Percentiles rank a stretch among this genome's conserved stretches.
Conservation (phyloP, 1,140 invertebrate species). For the Drosophila lacertosa region DNA sequence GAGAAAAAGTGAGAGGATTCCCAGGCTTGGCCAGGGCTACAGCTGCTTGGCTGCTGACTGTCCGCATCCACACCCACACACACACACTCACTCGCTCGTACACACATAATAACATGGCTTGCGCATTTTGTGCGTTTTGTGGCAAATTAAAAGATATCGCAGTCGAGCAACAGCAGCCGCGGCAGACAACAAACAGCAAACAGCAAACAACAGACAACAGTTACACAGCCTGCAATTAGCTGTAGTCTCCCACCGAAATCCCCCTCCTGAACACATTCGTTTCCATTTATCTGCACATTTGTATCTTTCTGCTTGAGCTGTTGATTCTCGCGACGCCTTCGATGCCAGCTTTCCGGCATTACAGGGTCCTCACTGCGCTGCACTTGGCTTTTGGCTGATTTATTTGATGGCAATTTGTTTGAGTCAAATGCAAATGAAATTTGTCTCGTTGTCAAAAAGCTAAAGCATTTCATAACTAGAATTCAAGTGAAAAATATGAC, state of each 20-base stretch:
- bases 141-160: constrained; percentile 78
- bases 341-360: constrained; percentile 3
- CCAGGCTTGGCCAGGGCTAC: constrained; percentile 62
- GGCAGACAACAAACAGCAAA: constrained; percentile 34
- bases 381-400: constrained; percentile 25
- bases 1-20: constrained; percentile 81
- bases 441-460: constrained; percentile 26
- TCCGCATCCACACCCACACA: constrained; percentile 45
- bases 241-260: neutral
- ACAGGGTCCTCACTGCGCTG: neutral
- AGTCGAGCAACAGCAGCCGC: constrained; percentile 23
- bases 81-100: constrained; percentile 27
- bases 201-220: constrained; percentile 34
- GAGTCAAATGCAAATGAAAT: constrained; percentile 26
- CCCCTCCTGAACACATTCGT: constrained; percentile 13
- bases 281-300: constrained; percentile 48
- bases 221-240: constrained; percentile 64
- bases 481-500: constrained; percentile 12
- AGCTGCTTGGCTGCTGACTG: constrained; percentile 27
- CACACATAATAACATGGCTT: constrained; percentile 3
- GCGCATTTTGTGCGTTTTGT: constrained; percentile 73
- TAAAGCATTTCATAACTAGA: constrained; percentile 14
- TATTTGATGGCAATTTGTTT: constrained; percentile 35
- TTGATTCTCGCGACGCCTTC: constrained; percentile 9
- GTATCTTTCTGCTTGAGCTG: constrained; percentile 21